Percentiles rank a stretch among this genome's conserved stretches.
Conservation (phyloP, 1,140 invertebrate species). For the Hycleus cichorii region DNA sequence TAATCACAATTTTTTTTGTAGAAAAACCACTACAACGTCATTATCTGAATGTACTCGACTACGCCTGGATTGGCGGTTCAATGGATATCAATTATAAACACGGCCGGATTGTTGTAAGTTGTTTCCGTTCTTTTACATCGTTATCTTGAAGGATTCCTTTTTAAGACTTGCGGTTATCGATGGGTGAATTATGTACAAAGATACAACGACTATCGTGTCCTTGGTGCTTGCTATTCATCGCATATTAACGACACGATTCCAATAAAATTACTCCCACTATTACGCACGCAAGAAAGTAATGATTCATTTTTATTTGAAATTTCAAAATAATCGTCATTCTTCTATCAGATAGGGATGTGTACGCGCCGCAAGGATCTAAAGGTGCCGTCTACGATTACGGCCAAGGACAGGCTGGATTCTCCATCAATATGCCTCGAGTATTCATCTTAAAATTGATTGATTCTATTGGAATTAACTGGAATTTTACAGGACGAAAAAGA, state of each 20-base stretch:
- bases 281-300: not conserved
- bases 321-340: not conserved
- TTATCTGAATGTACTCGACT: constrained; percentile 10
- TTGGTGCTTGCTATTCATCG: constrained; percentile 10
- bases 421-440: constrained; percentile 30
- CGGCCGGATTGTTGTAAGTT: constrained; percentile 9
- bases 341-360: not conserved
- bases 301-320: not conserved
- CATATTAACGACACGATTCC: constrained; percentile 5
- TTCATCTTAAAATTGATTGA: no score
- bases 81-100: constrained; percentile 19
- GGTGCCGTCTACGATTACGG: constrained; percentile 9
- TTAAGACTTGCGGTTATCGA: constrained; percentile 8
- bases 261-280: constrained; percentile 3
- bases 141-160: not conserved
- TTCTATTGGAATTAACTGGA: not conserved
- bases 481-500: constrained; percentile 22
- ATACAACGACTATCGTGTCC: constrained; percentile 8
- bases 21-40: not conserved
- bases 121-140: not conserved
- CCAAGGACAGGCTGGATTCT: constrained; percentile 39
- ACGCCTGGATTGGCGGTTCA: constrained; percentile 20
- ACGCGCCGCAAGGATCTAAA: not conserved
- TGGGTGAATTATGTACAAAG: constrained; percentile 8
- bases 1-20: not conserved